These are phyloP conservation scores for Euproctis similis DNA, from an alignment of 2,888 invertebrate species.

Conservation along the genomic window DNA sequence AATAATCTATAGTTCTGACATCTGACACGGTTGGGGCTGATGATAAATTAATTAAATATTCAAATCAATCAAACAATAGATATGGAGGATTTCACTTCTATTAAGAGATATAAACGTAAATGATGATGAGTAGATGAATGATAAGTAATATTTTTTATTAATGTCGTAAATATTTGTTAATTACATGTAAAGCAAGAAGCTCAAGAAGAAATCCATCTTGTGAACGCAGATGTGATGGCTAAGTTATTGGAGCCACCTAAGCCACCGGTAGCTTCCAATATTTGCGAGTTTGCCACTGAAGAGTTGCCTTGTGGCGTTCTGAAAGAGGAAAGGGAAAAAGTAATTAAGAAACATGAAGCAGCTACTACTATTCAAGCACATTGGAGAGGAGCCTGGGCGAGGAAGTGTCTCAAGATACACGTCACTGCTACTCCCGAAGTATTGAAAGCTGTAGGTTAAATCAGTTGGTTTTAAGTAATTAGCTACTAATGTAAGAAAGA, in stretches of 20 bases:
- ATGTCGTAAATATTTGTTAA: no score
- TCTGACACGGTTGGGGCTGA: no score
- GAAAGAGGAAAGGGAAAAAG: slow-evolving; percentile 46
- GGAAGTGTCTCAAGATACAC: slow-evolving; percentile 36
- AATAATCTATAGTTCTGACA: no score
- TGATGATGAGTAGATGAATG: no score
- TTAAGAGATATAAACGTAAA: no score
- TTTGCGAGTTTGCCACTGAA: slow-evolving; percentile 52
- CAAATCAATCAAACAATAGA: no score
- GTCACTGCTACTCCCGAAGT: slow-evolving; percentile 36
- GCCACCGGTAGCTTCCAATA: slow-evolving; percentile 30
- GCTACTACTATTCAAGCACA: slow-evolving; percentile 50
- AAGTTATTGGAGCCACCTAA: slow-evolving; percentile 28
- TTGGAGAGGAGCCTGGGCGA: slow-evolving; percentile 56
- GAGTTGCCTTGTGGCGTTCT: slow-evolving; percentile 47
- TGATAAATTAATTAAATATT: no score
- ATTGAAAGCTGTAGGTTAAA: slow-evolving; percentile 43
- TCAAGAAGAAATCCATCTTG: slow-evolving; percentile 28
- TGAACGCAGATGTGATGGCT: slow-evolving; percentile 29
- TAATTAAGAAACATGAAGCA: slow-evolving; percentile 48
- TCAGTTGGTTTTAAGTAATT: no score
- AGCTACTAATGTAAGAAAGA: no score
- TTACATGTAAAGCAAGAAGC: slow-evolving; percentile 8
- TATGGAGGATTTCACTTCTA: no score
- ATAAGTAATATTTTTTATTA: no score